phyloP scores from a whole-genome alignment of 2,888 invertebrate genomes.

The Aphodius sticticus region DNA sequence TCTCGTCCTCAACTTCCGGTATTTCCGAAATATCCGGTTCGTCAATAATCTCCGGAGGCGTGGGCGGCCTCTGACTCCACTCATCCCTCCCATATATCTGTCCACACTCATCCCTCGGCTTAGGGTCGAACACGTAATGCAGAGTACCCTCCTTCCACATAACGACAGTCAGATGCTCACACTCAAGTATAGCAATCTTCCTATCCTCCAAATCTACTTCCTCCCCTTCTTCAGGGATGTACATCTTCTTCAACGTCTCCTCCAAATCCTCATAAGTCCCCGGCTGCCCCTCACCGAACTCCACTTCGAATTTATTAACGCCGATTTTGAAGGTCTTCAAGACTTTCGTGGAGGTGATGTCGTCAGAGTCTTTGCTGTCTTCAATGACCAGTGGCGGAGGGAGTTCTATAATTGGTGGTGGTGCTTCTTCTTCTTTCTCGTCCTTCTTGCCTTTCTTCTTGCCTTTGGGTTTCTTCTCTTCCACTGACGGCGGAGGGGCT shows the following conservation, averaged over 20 bases:
- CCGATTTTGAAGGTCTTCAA: constrained; percentile 54
- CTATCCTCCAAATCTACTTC: constrained; percentile 36
- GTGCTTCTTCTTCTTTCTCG: constrained; percentile 37
- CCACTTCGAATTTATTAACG: constrained; percentile 50
- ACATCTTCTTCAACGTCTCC: constrained; percentile 14
- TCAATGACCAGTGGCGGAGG: constrained; percentile 16
- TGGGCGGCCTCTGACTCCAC: constrained; percentile 47
- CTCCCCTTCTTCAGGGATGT: constrained; percentile 6
- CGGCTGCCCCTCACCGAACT: constrained; percentile 38
- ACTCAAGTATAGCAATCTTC: constrained; percentile 48
- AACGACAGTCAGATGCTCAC: constrained; percentile 49
- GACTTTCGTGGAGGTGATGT: constrained; percentile 51
- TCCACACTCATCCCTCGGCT: constrained; percentile 53
- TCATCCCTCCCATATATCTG: constrained; percentile 54
- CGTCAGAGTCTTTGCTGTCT: constrained; percentile 41
- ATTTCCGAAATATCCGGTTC: not conserved
- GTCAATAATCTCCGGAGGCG: constrained; percentile 16
- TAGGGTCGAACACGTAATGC: constrained; percentile 56
- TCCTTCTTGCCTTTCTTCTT: constrained; percentile 21
- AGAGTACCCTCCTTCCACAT: constrained; percentile 53
- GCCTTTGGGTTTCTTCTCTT: constrained; percentile 14
- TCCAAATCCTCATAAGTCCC: constrained; percentile 31
- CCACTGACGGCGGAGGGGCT: not conserved
- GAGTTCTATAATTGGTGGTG: constrained; percentile 17
- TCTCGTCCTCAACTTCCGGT: not conserved